Evolutionary conservation across 1,140 invertebrate genomes (phyloP), one percentile per base, ranked within the genome.

Genomic region (Nylanderia fulva): DNA sequence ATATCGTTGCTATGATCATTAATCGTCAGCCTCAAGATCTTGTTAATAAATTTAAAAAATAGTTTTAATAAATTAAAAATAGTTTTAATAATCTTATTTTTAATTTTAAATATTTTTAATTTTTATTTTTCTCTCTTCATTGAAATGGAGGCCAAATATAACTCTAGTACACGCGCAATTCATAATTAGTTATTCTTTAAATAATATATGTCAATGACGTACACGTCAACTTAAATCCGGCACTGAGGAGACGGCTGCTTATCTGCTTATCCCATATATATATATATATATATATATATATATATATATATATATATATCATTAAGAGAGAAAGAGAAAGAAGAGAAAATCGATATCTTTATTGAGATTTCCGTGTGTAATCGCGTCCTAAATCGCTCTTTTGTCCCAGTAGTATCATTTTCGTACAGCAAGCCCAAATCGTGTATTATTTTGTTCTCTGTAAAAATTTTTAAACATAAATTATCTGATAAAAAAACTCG

Each of bases 321-420:
- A 6, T 48, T 15, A 18, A 18, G 45, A 48, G 5, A 15, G 15
- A 48, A 18, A 48, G 5, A 48, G 42, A 45, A 13, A 45, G 42
- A 33, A 45, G 11, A 45, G 42, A 45, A 39, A 68, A 48, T 68
- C 66, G 66, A 48, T 68, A 68, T 48, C 15, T 68, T 68, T 45
- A 68, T 11, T 68, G 66, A 45, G 66, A 68, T 68, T 68, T 68
- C 13, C 11, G 39, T 68, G 42, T 42, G 66, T 68, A 68, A 68
- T 68, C 42, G 39, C 6, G 18, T 15, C 8, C 42, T 48, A 48
- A 68, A 68, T 68, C 39, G 42, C 18, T 45, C 42, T 68, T 8
- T 68, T 48, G 45, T 5, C 13, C 45, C n/a, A 11, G 7, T 27
- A 48, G 48, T n/a, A n/a, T 8, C 24, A 42, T 27, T 48, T 45